A percentile compares a stretch with the other conserved stretches of the same genome.
Evolutionary conservation across 2,113 vertebrate genomes (phyloP).

Genomic region (Channa argus): DNA sequence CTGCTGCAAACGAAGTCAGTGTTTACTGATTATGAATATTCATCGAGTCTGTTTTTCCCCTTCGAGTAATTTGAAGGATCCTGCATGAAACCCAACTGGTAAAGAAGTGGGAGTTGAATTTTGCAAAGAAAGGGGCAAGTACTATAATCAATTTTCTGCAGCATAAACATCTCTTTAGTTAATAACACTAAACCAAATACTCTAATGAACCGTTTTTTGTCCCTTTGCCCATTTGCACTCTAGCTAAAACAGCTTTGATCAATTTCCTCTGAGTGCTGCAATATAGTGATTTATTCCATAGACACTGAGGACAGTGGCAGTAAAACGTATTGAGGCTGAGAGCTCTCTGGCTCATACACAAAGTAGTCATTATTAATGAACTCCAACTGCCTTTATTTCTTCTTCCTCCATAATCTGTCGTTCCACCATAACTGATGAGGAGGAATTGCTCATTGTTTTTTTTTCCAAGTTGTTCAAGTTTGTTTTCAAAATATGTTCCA

Average conservation of each 20-base stretch:
- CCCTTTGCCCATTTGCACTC: slow-evolving; percentile 32
- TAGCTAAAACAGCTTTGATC: slow-evolving; percentile 51
- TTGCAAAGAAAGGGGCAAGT: slow-evolving; percentile 45
- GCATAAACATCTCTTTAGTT: slow-evolving; percentile 61
- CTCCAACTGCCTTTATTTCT: slow-evolving; percentile 45
- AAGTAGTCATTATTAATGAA: slow-evolving; percentile 70
- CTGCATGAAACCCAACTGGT: slow-evolving; percentile 1
- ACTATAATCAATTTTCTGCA: slow-evolving; percentile 29
- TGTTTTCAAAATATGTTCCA: rapidly evolving
- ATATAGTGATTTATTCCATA: slow-evolving; percentile 75
- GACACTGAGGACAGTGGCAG: slow-evolving; percentile 53
- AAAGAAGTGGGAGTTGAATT: slow-evolving; percentile 15
- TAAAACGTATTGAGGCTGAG: slow-evolving; percentile 68
- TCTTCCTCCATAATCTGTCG: background rate
- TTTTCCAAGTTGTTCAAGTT: background rate
- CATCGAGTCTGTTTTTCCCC: background rate
- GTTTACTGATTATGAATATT: slow-evolving; percentile 10
- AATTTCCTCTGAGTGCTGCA: slow-evolving; percentile 47
- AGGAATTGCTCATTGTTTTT: slow-evolving; percentile 23
- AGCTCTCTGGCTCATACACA: slow-evolving; percentile 72
- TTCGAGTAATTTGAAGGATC: slow-evolving; percentile 1
- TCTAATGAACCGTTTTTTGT: slow-evolving; percentile 69
- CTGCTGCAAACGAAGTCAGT: slow-evolving; percentile 24
- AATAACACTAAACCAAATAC: slow-evolving; percentile 70
- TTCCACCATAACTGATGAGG: slow-evolving; percentile 33